Base-by-base conservation (phyloP, 2,888 invertebrate species). In the Atrina japonica region DNA sequence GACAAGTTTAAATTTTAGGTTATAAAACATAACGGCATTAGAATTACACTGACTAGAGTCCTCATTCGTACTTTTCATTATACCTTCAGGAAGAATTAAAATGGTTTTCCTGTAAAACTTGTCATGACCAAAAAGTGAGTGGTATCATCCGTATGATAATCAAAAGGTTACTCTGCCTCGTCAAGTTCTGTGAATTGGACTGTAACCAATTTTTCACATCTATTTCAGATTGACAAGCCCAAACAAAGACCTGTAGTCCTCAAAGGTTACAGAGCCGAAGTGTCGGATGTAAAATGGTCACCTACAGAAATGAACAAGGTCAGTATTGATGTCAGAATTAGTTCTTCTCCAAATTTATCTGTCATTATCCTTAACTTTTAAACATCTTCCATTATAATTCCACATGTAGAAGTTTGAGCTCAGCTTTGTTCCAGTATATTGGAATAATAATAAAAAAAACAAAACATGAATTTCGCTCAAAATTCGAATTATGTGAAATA, bases 271-370 rank as follows among this genome's bases (percentile, higher is more conserved):
- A 92, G 93, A 50, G 95, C 95, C 9, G 97, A 97, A 92, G 97
- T 97, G 0, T 96, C 96, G 0, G 95, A 95, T 87, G 95, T 96
- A 1, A 94, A 95, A 1, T 97, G 96, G 96, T 93, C 94, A 79
- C 78, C 71, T 16, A 77, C 76, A 41, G 86, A 88, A 66, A 61
- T 83, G 27, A 81, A 79, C 50, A 84, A 83, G 81, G 87, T 88
- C 75, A 56, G 76, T n/a, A n/a, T 18, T n/a, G 2, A 11, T 27
- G 7, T 47, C 1, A n/a, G 21, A 21, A 16, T 58, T 41, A 40
- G 18, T 47, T 14, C 30, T 14, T 43, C 21, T 60, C 18, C 3
- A 18, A 11, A 7, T 35, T 14, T n/a, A n/a, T 23, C n/a, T 2
- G 16, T 43, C 3, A 43, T 14, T 43, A 3, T n/a, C n/a, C n/a